These are phyloP conservation scores for Cataglyphis livida DNA, from an alignment of 2,888 invertebrate species.

Conservation along the genomic window DNA sequence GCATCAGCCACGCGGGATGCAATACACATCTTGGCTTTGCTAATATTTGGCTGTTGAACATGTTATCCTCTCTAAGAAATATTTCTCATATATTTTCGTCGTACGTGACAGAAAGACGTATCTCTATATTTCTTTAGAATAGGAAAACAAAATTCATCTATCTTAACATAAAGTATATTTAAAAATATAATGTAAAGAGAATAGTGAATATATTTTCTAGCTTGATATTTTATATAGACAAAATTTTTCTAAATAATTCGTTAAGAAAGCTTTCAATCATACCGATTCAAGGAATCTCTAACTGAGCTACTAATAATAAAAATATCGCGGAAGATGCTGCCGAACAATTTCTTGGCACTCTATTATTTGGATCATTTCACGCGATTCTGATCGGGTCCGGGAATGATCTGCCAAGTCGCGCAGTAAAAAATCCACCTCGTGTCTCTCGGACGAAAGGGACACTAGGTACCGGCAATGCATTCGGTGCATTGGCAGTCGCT, in stretches of 20 bases:
- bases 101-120: background rate
- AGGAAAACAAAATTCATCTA: background rate
- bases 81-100: background rate
- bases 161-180: background rate
- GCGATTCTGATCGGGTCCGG: conserved; percentile 38
- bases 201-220: background rate
- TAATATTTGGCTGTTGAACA: background rate
- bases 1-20: background rate
- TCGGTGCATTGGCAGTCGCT: conserved; percentile 69
- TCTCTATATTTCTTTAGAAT: background rate
- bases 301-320: conserved; percentile 55
- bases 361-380: conserved; percentile 62
- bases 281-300: background rate
- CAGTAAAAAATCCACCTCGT: conserved; percentile 65
- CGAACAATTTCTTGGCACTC: conserved; percentile 61
- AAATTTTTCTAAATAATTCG: background rate
- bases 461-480: conserved; percentile 15
- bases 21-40: background rate
- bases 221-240: background rate
- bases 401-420: conserved; percentile 67
- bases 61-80: background rate
- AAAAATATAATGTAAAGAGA: background rate
- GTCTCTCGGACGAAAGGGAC: conserved; percentile 56
- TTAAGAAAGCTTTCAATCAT: background rate
- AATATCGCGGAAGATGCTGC: conserved; percentile 65